Evolutionary conservation across 1,140 invertebrate genomes (phyloP), one percentile per base, ranked within the genome.

Genomic region (Ylistrum balloti): DNA sequence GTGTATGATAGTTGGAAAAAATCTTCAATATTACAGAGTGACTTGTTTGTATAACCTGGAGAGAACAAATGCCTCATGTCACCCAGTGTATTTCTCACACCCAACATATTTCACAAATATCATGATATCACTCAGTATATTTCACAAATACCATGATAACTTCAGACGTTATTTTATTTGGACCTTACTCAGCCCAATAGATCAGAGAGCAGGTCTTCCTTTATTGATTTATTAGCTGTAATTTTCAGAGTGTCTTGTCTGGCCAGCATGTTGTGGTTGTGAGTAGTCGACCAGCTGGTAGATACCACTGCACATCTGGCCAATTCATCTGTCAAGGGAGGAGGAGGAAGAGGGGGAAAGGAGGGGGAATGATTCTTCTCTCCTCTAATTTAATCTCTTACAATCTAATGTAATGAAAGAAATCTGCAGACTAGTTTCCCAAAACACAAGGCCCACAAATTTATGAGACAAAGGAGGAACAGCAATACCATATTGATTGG

Each of bases 191-290:
- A 28, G 5, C 56, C 35, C 56, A 74, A 74, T 74, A 74, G n/a
- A 74, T 28, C 56, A 15, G 41, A n/a, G 56, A 28, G 56, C 17
- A n/a, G 35, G 5, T 5, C 35, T 5, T 28, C 5, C 15, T n/a
- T 74, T n/a, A 74, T 74, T 74, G 56, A 74, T 74, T n/a, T n/a
- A 20, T 17, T 56, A 3, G 15, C 17, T 20, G 45, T 56, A 56
- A 56, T 56, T 56, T 56, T 20, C 45, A 56, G 3, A 74, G 56
- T 74, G 56, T 74, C 56, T 74, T 28, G 56, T 74, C 15, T 74
- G 56, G 56, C 56, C 56, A 74, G 56, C 56, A 74, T 74, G 56
- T 74, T 74, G 22, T 74, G 56, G 56, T 74, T 38, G 35, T 38
- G 35, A 38, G 56, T 22, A 28, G 22, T 28, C 22, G 9, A 74